A percentile compares a stretch with the other conserved stretches of the same genome.
These are phyloP conservation scores for Sphenopsis melanotis DNA, from an alignment of 2,797 vertebrate species.

Conservation along the genomic window DNA sequence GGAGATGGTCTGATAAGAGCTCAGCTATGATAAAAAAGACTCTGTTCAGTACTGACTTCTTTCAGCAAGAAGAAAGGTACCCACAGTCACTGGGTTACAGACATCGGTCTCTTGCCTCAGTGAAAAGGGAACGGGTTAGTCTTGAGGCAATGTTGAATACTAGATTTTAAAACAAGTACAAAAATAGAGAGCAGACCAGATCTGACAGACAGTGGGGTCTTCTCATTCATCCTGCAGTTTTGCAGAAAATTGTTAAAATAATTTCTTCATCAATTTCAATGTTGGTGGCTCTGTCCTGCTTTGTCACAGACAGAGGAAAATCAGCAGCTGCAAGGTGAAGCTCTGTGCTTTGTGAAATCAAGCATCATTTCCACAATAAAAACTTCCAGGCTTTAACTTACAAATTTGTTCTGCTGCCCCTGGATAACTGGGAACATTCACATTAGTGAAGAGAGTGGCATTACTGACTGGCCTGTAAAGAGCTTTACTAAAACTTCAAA, in stretches of 20 bases:
- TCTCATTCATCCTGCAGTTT: background rate
- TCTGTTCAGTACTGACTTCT: background rate
- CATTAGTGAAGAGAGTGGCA: background rate
- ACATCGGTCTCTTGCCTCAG: background rate
- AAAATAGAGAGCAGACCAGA: background rate
- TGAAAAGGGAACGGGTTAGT: background rate
- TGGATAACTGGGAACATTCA: background rate
- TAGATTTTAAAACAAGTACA: background rate
- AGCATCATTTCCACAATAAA: background rate
- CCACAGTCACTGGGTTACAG: background rate
- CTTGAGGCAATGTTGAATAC: background rate
- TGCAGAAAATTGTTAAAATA: background rate
- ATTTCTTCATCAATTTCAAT: constrained; percentile 17
- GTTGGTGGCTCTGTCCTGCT: constrained; percentile 1
- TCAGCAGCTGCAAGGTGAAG: constrained; percentile 26
- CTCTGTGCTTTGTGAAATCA: background rate
- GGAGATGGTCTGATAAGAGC: constrained; percentile 40
- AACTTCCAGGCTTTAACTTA: background rate
- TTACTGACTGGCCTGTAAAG: background rate
- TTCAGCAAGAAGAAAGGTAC: constrained; percentile 28
- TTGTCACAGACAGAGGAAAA: background rate
- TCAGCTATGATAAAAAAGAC: background rate
- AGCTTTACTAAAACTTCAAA: background rate
- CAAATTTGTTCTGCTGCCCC: background rate
- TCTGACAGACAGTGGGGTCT: background rate